phyloP scores from a whole-genome alignment of 1,140 invertebrate species.

The Drosophila tani region DNA sequence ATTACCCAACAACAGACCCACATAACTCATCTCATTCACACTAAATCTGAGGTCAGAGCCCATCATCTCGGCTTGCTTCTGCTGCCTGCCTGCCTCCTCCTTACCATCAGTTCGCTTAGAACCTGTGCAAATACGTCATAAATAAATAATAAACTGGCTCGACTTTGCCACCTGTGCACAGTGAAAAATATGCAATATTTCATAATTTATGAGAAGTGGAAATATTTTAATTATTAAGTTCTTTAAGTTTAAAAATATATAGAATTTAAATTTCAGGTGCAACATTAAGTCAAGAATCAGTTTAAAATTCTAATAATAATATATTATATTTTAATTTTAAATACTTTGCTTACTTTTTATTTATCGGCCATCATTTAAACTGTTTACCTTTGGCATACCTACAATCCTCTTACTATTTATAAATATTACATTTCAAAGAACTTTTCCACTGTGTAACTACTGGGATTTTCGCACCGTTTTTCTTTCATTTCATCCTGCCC shows the following conservation, averaged over 20 bases:
- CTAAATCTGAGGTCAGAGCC: conserved; percentile 53
- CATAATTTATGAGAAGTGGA: neutral
- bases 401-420: neutral
- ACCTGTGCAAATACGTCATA: conserved; percentile 50
- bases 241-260: neutral
- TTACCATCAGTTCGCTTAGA: conserved; percentile 15
- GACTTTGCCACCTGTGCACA: neutral
- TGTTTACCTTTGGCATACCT: too few species aligned
- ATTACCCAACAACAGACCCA: conserved; percentile 11
- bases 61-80: conserved; percentile 30
- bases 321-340: too few species aligned
- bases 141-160: conserved; percentile 49
- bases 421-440: neutral
- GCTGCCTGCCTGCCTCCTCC: neutral
- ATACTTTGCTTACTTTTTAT: too few species aligned
- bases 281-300: too few species aligned
- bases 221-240: neutral
- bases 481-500: neutral
- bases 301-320: too few species aligned
- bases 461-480: neutral
- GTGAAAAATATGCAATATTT: neutral
- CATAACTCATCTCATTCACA: conserved; percentile 39
- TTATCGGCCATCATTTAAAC: too few species aligned
- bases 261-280: too few species aligned
- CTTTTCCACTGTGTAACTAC: neutral